These are phyloP conservation scores for Galaxias olidus DNA, from an alignment of 2,797 vertebrate species.

Conservation along the genomic window DNA sequence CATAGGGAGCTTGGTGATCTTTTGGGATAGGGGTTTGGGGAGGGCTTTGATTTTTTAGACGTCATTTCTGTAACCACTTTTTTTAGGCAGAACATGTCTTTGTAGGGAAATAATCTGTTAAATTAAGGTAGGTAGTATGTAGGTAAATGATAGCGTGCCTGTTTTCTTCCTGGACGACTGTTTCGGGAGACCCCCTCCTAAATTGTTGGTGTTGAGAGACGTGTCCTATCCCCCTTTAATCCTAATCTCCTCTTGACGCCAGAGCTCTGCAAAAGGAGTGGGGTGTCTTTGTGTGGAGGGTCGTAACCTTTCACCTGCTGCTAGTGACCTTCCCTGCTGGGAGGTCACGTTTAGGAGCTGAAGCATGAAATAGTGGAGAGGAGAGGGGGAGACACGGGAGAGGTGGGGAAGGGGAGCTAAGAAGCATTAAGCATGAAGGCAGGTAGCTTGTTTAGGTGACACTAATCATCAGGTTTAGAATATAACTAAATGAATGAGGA, in stretches of 20 bases:
- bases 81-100: no score
- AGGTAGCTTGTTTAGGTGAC: no score
- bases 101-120: no score
- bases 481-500: no score
- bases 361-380: slow-evolving; percentile 51
- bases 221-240: slow-evolving; percentile 20
- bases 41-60: no score
- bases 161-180: neutral
- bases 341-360: slow-evolving; percentile 57
- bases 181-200: slow-evolving; percentile 26
- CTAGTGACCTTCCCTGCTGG: slow-evolving; percentile 48
- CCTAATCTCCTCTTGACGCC: slow-evolving; percentile 42
- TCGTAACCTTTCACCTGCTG: slow-evolving; percentile 67
- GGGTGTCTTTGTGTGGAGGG: slow-evolving; percentile 49
- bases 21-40: neutral
- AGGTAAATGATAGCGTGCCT: slow-evolving; percentile 2
- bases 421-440: slow-evolving; percentile 14
- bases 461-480: no score
- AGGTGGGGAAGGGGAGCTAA: neutral
- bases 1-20: neutral
- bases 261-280: slow-evolving; percentile 32
- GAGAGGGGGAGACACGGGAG: slow-evolving; percentile 3
- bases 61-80: no score
- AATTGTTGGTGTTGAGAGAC: slow-evolving; percentile 35
- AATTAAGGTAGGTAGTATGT: slow-evolving; percentile 14